A percentile compares a stretch with the other conserved stretches of the same genome.
These are phyloP conservation scores for Drosophila paramelanica DNA, from an alignment of 2,888 invertebrate species.

Conservation along the genomic window DNA sequence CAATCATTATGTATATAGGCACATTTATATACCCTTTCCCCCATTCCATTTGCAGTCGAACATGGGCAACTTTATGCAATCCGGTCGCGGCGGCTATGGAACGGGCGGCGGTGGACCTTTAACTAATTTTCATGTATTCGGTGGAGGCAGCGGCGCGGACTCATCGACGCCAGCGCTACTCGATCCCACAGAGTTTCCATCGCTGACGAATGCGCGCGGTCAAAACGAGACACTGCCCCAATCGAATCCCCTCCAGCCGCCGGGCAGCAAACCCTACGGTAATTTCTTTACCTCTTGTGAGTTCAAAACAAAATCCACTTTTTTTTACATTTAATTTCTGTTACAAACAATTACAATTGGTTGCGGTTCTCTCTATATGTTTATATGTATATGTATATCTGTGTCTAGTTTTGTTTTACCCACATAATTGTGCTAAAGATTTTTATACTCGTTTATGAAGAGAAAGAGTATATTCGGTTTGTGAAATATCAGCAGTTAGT, in stretches of 20 bases:
- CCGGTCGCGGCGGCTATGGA: conserved; percentile 86
- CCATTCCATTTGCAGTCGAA: conserved; percentile 85
- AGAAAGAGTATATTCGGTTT: too few species aligned
- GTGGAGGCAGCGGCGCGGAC: conserved; percentile 88
- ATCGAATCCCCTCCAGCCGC: conserved; percentile 93
- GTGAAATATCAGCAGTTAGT: too few species aligned
- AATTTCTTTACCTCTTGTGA: conserved; percentile 86
- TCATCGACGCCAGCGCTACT: conserved; percentile 93
- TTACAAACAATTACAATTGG: conserved; percentile 39
- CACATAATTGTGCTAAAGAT: conserved; percentile 25
- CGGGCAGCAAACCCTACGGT: conserved; percentile 97
- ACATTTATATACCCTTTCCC: too few species aligned
- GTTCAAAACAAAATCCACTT: conserved; percentile 81
- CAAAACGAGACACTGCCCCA: conserved; percentile 92
- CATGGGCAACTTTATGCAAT: conserved; percentile 88
- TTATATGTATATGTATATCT: conserved; percentile 14
- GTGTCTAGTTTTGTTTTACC: conserved; percentile 6
- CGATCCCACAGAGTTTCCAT: conserved; percentile 97
- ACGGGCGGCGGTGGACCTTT: conserved; percentile 88
- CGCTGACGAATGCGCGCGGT: conserved; percentile 93
- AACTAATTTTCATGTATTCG: conserved; percentile 92
- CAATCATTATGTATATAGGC: too few species aligned
- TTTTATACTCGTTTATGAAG: conserved; percentile 1
- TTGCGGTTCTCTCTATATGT: conserved; percentile 19
- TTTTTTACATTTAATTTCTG: conserved; percentile 64